Conservation (phyloP, 2,113 vertebrate genomes). For the Rhinichthys klamathensis region DNA sequence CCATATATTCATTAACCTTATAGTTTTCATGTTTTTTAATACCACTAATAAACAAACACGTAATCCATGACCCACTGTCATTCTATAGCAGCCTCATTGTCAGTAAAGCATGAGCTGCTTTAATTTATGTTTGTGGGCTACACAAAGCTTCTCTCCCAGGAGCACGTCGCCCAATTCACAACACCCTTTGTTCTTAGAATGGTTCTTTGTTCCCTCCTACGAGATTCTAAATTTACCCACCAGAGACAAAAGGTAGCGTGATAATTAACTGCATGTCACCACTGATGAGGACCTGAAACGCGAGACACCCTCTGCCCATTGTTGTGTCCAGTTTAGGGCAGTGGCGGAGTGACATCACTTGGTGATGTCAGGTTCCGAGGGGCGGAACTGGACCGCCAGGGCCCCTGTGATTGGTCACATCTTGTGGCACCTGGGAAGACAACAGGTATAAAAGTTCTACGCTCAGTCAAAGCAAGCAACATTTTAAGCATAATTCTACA, state of each 20-base stretch:
- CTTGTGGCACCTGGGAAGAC: not conserved
- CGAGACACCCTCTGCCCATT: constrained; percentile 52
- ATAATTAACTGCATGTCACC: constrained; percentile 61
- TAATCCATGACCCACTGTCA: not conserved
- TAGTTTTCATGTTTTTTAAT: not conserved
- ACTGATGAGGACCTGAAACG: constrained; percentile 57
- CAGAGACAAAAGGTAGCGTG: constrained; percentile 63
- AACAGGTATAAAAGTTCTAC: constrained; percentile 58
- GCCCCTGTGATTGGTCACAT: constrained; percentile 56
- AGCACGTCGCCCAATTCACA: not conserved
- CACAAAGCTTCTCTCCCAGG: not conserved
- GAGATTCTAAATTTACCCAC: constrained; percentile 71
- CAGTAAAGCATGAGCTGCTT: constrained; percentile 27
- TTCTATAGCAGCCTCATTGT: not conserved
- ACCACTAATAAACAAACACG: not conserved
- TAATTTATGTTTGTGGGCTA: not conserved
- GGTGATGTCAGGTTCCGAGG: constrained; percentile 54
- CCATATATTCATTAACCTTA: not conserved
- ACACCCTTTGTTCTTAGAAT: constrained; percentile 37
- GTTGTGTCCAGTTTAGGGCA: constrained; percentile 43
- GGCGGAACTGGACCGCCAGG: constrained; percentile 50
- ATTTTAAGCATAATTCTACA: not conserved
- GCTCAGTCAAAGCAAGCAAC: not conserved
- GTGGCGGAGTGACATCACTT: constrained; percentile 57
- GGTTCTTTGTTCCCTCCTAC: constrained; percentile 39